Evolutionary conservation across 2,113 vertebrate species (phyloP), one percentile per base, ranked within the genome.

Genomic region (Epinephelus moara): DNA sequence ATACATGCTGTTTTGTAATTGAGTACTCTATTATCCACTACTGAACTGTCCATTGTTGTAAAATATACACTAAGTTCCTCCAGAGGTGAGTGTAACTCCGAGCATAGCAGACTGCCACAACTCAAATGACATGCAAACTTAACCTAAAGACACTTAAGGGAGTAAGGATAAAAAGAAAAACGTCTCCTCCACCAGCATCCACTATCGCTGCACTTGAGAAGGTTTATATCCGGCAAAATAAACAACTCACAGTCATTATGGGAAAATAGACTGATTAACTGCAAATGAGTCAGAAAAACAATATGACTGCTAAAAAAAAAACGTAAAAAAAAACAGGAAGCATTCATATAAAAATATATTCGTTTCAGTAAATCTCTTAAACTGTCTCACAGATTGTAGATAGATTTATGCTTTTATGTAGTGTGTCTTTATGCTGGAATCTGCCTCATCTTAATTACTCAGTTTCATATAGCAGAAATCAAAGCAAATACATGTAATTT

Each of bases 281-380:
- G 50, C 57, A 69, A 74, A 81, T 77, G 63, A 77, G 13, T 61
- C 59, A 30, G 33, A 78, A 67, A 69, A 69, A 50, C 59, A 61
- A 60, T 66, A n/a, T 27, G 30, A 37, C 37, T 75, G 59, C 60
- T 68, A 3, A 69, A 52, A 30, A 30, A 30, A 30, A 30, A 30
- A n/a, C n/a, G n/a, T n/a, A 30, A 27, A 27, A 45, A 50, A 47
- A 30, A 3, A 67, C 10, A 47, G 7, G 12, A 14, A 25, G 19
- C 21, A 49, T 40, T 74, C 15, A n/a, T 30, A 40, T 13, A 21
- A 61, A 47, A 47, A 52, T 6, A 18, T 56, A 14, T 19, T 9
- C 1, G 1, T 67, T 75, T 18, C 17, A 30, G 42, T 71, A 71
- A 69, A 67, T 64, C 25, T 80, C 37, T 57, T 7, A 63, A 60